A percentile compares a stretch with the other conserved stretches of the same genome.
Evolutionary conservation across 2,888 invertebrate species (phyloP).

Genomic region (Dasypogon diadema): DNA sequence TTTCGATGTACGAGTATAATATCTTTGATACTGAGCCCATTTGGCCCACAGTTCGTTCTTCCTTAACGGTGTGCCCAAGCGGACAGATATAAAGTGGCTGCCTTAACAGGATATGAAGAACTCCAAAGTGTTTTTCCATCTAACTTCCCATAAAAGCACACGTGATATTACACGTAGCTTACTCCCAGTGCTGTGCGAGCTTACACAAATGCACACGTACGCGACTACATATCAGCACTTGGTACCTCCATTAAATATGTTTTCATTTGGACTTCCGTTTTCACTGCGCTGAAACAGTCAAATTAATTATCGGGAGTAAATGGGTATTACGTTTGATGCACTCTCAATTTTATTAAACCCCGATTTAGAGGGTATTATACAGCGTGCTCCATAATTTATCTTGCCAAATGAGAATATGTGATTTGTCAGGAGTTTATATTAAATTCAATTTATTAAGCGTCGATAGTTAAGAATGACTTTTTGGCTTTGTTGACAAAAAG

Average conservation of each 20-base stretch:
- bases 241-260: slow-evolving; percentile 3
- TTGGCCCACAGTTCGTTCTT: not conserved
- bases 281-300: not conserved
- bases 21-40: not conserved
- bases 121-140: not conserved
- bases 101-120: not conserved
- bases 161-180: not conserved
- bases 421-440: too few relatives aligned
- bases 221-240: not conserved
- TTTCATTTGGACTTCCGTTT: not conserved
- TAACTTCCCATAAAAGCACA: not conserved
- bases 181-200: not conserved
- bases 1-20: not conserved
- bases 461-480: too few relatives aligned
- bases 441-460: too few relatives aligned
- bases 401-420: too few relatives aligned
- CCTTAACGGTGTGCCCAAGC: not conserved
- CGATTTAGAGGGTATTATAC: too few relatives aligned
- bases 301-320: not conserved
- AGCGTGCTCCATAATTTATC: too few relatives aligned
- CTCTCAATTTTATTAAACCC: too few relatives aligned
- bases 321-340: too few relatives aligned
- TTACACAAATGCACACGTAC: not conserved
- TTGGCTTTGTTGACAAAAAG: too few relatives aligned
- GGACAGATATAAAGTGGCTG: slow-evolving; percentile 3